Percentiles rank a stretch among this genome's conserved stretches.
Evolutionary conservation across 2,113 vertebrate genomes (phyloP).

Genomic region (Archilochus colubris): DNA sequence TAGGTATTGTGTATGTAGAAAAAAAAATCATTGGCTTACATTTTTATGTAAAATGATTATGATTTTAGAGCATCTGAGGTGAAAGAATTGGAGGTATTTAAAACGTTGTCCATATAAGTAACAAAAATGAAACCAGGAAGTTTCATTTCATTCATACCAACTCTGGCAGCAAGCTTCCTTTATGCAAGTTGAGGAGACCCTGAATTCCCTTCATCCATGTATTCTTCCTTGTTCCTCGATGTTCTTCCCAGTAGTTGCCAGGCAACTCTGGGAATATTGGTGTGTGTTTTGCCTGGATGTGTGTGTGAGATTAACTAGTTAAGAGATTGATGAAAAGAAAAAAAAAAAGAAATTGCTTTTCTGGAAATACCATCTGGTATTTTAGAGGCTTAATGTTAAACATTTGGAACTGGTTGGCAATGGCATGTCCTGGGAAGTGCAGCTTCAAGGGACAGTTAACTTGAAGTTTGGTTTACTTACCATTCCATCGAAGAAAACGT

Average conservation of each 20-base stretch:
- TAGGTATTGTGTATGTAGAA: neutral
- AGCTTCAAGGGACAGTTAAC: conserved; percentile 16
- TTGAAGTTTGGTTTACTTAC: neutral
- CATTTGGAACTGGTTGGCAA: conserved; percentile 22
- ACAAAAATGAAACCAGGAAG: neutral
- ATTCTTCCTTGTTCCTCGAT: conserved; percentile 67
- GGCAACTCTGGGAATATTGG: conserved; percentile 80
- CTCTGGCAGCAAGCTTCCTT: conserved; percentile 45
- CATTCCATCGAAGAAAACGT: neutral
- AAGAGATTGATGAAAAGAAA: conserved; percentile 72
- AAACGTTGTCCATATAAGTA: conserved; percentile 1
- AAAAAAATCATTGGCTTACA: neutral
- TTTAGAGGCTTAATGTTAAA: conserved; percentile 44
- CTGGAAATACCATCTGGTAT: conserved; percentile 64
- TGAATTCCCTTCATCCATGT: conserved; percentile 65
- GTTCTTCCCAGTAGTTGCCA: conserved; percentile 79
- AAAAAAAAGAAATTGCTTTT: conserved; percentile 69
- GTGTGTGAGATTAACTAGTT: conserved; percentile 77
- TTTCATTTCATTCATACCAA: neutral
- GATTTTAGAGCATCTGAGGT: neutral
- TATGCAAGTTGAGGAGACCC: conserved; percentile 54
- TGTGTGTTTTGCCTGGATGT: conserved; percentile 47
- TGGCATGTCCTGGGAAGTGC: neutral
- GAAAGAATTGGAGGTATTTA: neutral
- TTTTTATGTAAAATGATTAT: neutral